Base-by-base conservation (phyloP, 2,113 vertebrate genomes). In the Bungarus multicinctus region DNA sequence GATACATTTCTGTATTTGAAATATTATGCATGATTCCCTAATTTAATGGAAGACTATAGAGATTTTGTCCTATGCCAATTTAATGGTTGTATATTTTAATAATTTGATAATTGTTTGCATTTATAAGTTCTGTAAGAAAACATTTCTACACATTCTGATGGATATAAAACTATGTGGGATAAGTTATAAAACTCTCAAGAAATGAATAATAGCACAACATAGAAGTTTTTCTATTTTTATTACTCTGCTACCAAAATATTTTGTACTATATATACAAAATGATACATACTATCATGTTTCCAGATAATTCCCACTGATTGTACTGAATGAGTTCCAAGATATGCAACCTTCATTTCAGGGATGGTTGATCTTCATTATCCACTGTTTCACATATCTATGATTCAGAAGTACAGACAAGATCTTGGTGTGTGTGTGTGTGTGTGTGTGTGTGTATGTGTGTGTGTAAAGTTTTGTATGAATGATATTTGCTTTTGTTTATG, bases 1-100 rank as follows among this genome's bases (percentile, higher is more conserved):
- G 94, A 94, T 93, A 93, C 93, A 27, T 57, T 0, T 55, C 95
- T 92, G 81, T 89, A 23, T 55, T 95, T 74, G 52, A 92, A 91
- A 69, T 60, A 88, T 94, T 94, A 89, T 69, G 39, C 45, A 81
- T 39, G 34, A 60, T 34, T 92, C 94, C 60, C 88, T 94, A 91
- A 34, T 10, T 39, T 20, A 93, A 50, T 87, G 23, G 74, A 90
- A 89, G 20, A 18, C 64, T 89, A 45, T 95, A 45, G 4, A 47
- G 14, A 20, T 58, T 90, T 54, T 39, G 34, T 14, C 5, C 86
- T 64, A 14, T 87, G 27, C 9, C 25, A 54, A 22, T 89, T 81
- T 87, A 20, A 27, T 25, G 30, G n/a, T 50, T 89, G 23, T 88
- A 23, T 55, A 45, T 8, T 90, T 91, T 55, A 50, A 57, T 89